These are phyloP conservation scores for Drosophila rellima DNA, from an alignment of 2,888 invertebrate genomes.

Conservation along the genomic window DNA sequence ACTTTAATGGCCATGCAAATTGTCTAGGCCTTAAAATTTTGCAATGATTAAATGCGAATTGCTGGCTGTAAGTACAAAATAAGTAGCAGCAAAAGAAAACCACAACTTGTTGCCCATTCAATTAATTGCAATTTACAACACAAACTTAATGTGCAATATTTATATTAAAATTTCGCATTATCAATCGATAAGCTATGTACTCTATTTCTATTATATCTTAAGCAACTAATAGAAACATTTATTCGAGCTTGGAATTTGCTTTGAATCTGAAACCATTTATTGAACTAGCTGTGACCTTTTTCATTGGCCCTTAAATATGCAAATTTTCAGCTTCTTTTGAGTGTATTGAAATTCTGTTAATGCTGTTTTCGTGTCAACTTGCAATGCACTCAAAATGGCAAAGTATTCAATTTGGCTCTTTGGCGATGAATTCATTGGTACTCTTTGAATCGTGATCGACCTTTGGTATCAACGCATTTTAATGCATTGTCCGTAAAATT, in stretches of 20 bases:
- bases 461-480: conserved; percentile 7
- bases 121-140: neutral
- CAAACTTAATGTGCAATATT: neutral
- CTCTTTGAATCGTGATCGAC: conserved; percentile 25
- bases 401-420: conserved; percentile 19
- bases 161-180: no score
- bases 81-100: neutral
- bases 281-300: conserved; percentile 11
- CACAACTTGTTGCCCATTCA: conserved; percentile 6
- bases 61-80: neutral
- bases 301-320: conserved; percentile 10
- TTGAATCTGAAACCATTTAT: conserved; percentile 9
- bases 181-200: conserved; percentile 1
- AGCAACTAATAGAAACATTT: neutral
- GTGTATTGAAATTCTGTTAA: conserved; percentile 21
- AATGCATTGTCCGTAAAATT: conserved; percentile 8
- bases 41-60: conserved; percentile 12
- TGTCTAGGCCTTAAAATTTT: conserved; percentile 1
- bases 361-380: conserved; percentile 18
- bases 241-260: neutral
- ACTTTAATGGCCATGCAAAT: conserved; percentile 2
- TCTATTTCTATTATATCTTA: neutral
- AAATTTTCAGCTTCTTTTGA: conserved; percentile 6
- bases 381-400: conserved; percentile 31
- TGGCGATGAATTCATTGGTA: conserved; percentile 27